Evolutionary conservation across 2,113 vertebrate species (phyloP).

Genomic region (Oostethus manadensis): DNA sequence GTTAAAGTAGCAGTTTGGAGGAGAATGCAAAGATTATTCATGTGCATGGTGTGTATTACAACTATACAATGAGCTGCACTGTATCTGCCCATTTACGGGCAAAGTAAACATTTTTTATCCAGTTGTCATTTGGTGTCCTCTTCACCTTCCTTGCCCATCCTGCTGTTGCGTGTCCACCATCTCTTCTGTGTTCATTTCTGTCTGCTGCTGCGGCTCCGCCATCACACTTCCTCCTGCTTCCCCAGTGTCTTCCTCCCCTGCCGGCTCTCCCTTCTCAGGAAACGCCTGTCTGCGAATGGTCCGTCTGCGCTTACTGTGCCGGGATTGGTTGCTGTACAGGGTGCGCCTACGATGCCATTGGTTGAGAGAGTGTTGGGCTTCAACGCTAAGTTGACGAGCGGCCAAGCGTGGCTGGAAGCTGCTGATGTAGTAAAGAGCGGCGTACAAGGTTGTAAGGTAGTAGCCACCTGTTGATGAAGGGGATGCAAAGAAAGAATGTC

Average conservation of each 20-base stretch:
- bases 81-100: too few relatives aligned
- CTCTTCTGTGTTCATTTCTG: neutral
- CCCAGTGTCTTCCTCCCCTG: neutral
- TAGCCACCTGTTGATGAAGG: constrained; percentile 75
- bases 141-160: neutral
- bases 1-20: too few relatives aligned
- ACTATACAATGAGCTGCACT: too few relatives aligned
- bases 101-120: too few relatives aligned
- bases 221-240: constrained; percentile 2
- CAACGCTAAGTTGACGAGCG: constrained; percentile 75
- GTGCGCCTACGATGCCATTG: constrained; percentile 85
- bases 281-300: constrained; percentile 52
- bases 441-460: constrained; percentile 87
- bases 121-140: neutral
- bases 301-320: constrained; percentile 38
- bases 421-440: constrained; percentile 83
- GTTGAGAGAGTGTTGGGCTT: constrained; percentile 79
- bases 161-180: constrained; percentile 26
- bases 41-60: too few relatives aligned
- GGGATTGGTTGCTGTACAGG: constrained; percentile 68
- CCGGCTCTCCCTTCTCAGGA: neutral
- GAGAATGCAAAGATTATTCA: too few relatives aligned
- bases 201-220: constrained; percentile 6
- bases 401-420: constrained; percentile 72
- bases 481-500: neutral